phyloP scores from a whole-genome alignment of 2,888 invertebrate genomes.

The Oscheius sp. region DNA sequence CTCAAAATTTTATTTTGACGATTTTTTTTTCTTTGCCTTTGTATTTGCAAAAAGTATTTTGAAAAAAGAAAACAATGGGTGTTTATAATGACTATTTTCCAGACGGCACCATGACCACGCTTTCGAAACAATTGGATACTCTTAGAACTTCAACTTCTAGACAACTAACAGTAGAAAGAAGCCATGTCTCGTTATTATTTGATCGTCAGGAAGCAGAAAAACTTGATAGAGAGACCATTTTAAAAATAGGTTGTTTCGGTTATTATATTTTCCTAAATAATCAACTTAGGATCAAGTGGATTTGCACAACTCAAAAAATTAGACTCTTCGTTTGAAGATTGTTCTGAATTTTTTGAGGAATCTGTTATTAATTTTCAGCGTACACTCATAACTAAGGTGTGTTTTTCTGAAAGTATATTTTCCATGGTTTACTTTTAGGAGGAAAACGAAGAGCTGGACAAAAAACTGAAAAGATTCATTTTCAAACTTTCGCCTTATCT shows the following conservation, averaged over 20 bases:
- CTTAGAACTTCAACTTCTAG: conserved; percentile 74
- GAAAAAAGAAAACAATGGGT: too few species aligned
- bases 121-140: conserved; percentile 74
- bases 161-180: conserved; percentile 67
- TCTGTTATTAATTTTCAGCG: conserved; percentile 81
- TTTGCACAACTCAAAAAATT: conserved; percentile 84
- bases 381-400: conserved; percentile 27
- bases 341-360: conserved; percentile 84
- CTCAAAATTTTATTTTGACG: neutral
- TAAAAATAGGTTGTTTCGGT: conserved; percentile 82
- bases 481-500: conserved; percentile 87
- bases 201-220: conserved; percentile 89
- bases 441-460: conserved; percentile 83
- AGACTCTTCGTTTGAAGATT: conserved; percentile 82
- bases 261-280: neutral
- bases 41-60: too few species aligned
- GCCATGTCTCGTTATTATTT: conserved; percentile 85
- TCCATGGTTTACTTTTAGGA: conserved; percentile 77
- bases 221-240: conserved; percentile 86
- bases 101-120: conserved; percentile 72
- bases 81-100: too few species aligned
- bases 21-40: too few species aligned
- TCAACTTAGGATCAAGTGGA: conserved; percentile 80
- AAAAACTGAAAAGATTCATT: conserved; percentile 84
- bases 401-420: too few species aligned